Conservation (phyloP, 2,113 vertebrate genomes). For the Hymenochirus boettgeri region DNA sequence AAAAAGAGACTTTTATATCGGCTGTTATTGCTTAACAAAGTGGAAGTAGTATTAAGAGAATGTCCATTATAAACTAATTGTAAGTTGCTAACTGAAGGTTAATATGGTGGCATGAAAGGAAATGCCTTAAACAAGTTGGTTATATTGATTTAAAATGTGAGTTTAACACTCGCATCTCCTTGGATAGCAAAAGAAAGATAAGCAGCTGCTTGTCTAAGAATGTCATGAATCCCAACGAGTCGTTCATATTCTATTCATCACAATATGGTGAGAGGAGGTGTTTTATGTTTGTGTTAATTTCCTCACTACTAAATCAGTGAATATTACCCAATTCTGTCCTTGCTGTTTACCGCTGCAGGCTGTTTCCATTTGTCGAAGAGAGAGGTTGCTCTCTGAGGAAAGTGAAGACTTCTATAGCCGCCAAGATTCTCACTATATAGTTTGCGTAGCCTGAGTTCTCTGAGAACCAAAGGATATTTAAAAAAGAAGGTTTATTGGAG, state of each 20-base stretch:
- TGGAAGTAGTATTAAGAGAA: too few relatives aligned
- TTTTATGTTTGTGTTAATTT: conserved; percentile 99
- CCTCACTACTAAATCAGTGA: conserved; percentile 99
- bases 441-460: too few relatives aligned
- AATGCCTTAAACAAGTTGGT: conserved; percentile 89
- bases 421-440: conserved; percentile 95
- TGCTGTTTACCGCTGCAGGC: conserved; percentile 97
- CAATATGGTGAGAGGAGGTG: conserved; percentile 99
- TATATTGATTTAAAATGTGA: conserved; percentile 97
- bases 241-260: conserved; percentile 94
- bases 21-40: too few relatives aligned
- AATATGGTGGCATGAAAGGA: conserved; percentile 70
- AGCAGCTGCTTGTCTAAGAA: conserved; percentile 95
- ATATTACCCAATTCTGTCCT: conserved; percentile 99
- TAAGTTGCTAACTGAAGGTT: conserved; percentile 77
- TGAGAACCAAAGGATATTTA: too few relatives aligned
- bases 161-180: conserved; percentile 84
- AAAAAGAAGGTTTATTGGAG: too few relatives aligned
- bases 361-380: conserved; percentile 99
- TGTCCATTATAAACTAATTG: too few relatives aligned
- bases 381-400: conserved; percentile 98
- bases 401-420: conserved; percentile 97
- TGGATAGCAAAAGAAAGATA: conserved; percentile 84
- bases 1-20: too few relatives aligned
- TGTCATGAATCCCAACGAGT: conserved; percentile 81